phyloP scores from a whole-genome alignment of 2,113 vertebrate genomes.

The Poeciliopsis prolifica region DNA sequence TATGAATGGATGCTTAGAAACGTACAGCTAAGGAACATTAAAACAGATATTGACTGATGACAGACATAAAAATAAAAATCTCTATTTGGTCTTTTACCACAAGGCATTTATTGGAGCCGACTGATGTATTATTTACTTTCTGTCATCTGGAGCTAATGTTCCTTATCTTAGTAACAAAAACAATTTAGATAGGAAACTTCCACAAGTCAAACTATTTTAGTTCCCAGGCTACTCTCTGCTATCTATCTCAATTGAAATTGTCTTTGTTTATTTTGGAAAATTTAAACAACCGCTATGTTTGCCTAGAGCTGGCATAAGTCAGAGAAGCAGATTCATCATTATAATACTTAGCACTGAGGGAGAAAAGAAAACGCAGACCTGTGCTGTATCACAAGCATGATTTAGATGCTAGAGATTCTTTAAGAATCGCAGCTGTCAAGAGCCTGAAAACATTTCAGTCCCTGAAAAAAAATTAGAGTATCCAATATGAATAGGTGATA shows the following conservation, averaged over 20 bases:
- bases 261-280: constrained; percentile 85
- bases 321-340: constrained; percentile 80
- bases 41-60: constrained; percentile 68
- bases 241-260: constrained; percentile 84
- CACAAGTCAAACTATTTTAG: constrained; percentile 83
- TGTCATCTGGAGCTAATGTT: constrained; percentile 87
- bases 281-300: constrained; percentile 84
- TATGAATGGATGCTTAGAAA: constrained; percentile 53
- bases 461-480: constrained; percentile 66
- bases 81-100: constrained; percentile 74
- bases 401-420: constrained; percentile 66
- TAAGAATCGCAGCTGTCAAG: constrained; percentile 73
- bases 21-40: constrained; percentile 40
- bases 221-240: constrained; percentile 81
- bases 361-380: constrained; percentile 65
- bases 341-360: constrained; percentile 79
- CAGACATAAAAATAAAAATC: constrained; percentile 64
- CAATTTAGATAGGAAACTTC: constrained; percentile 86
- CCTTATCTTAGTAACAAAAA: constrained; percentile 85
- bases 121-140: constrained; percentile 80
- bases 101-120: constrained; percentile 74
- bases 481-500: constrained; percentile 54
- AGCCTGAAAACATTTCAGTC: constrained; percentile 71
- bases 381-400: constrained; percentile 67
- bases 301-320: constrained; percentile 77